Percentiles rank a stretch among this genome's conserved stretches.
These are phyloP conservation scores for Athetis lepigone DNA, from an alignment of 2,888 invertebrate genomes.

Conservation along the genomic window DNA sequence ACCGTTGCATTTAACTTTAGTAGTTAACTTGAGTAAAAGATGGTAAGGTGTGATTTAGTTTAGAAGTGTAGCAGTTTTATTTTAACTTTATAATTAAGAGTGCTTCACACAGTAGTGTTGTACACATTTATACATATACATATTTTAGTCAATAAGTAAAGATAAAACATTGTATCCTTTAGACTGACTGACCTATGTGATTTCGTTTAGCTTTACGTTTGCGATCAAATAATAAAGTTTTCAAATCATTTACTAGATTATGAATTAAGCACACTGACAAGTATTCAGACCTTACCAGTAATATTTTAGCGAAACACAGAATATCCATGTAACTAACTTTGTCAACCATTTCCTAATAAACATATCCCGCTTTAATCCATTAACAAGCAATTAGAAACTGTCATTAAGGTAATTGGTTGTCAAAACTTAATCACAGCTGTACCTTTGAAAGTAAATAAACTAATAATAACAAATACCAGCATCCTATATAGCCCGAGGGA, in stretches of 20 bases:
- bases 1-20: constrained; percentile 29
- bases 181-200: too few relatives aligned
- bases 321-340: background rate
- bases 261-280: background rate
- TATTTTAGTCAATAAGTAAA: too few relatives aligned
- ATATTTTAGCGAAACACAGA: background rate
- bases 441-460: constrained; percentile 21
- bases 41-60: constrained; percentile 1
- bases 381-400: background rate
- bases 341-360: background rate
- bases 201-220: too few relatives aligned
- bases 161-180: too few relatives aligned
- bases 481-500: background rate
- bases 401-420: constrained; percentile 28
- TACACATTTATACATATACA: too few relatives aligned
- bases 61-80: background rate
- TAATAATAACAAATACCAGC: constrained; percentile 8
- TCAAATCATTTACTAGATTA: too few relatives aligned
- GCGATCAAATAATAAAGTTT: too few relatives aligned
- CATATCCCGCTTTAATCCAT: background rate
- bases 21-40: constrained; percentile 13
- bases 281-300: background rate
- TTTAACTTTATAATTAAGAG: constrained; percentile 1
- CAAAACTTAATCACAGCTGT: constrained; percentile 17
- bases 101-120: too few relatives aligned